phyloP scores from a whole-genome alignment of 2,888 invertebrate species.

The Mimas tiliae region DNA sequence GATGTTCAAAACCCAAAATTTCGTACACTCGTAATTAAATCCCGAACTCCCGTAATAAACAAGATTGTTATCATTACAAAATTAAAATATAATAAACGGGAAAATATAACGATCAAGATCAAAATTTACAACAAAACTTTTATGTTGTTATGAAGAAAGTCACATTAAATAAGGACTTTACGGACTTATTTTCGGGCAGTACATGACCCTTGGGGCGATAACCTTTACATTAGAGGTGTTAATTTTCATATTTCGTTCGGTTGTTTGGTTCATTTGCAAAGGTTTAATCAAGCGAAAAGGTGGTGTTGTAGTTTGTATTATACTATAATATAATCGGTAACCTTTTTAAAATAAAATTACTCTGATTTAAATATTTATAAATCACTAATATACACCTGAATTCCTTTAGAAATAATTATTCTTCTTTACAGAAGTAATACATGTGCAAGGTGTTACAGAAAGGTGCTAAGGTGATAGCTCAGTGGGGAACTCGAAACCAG shows the following conservation, averaged over 20 bases:
- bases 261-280: neutral
- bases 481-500: too few relatives aligned
- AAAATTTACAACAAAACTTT: constrained; percentile 14
- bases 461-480: too few relatives aligned
- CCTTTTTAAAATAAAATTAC: too few relatives aligned
- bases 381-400: too few relatives aligned
- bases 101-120: neutral
- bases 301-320: neutral
- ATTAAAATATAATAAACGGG: neutral
- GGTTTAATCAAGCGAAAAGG: neutral
- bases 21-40: too few relatives aligned
- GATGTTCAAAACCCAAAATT: neutral
- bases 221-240: constrained; percentile 15
- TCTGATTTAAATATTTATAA: too few relatives aligned
- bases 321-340: neutral
- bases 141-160: constrained; percentile 5
- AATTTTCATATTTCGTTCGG: neutral
- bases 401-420: too few relatives aligned
- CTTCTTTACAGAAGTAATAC: too few relatives aligned
- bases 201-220: constrained; percentile 10
- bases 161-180: constrained; percentile 13
- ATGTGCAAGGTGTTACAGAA: too few relatives aligned
- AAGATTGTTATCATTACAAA: neutral
- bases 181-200: constrained; percentile 6
- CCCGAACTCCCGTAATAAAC: neutral